Base-by-base conservation (phyloP, 2,797 vertebrate genomes). In the Alectoris magna region DNA sequence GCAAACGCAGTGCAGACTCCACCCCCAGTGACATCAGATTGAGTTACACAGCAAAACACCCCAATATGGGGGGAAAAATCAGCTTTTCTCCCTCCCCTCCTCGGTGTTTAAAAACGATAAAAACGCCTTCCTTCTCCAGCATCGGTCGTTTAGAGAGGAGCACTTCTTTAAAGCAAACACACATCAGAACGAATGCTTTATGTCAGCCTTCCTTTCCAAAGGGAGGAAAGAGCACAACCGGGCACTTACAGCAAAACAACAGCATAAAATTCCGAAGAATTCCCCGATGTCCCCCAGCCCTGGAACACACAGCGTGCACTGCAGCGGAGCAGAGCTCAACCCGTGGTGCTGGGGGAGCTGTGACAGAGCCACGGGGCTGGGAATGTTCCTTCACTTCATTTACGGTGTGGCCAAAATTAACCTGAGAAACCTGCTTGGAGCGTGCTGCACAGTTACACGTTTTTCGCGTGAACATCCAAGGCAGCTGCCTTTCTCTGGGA, bases 11-110 rank as follows among this genome's bases (percentile, higher is more conserved):
- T 1, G 0, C 63, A 95, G 94, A 95, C 97, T 96, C 95, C 97
- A 88, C 96, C 96, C 95, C 91, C 93, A 36, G 75, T 97, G 96
- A 97, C 96, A 97, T 96, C 96, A 97, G 90, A 94, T 88, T 94
- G 95, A 97, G 96, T 97, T 97, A 94, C 91, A 91, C 79, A 94
- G 90, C 91, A 91, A 95, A 96, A 94, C 82, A 95, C 91, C 63
- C 91, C 96, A 96, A 95, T 94, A 72, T 90, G 86, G 85, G 48
- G 41, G 3, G 15, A 76, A 17, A 41, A 41, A 73, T 36, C 72
- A 51, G n/a, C 62, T 89, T 91, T 87, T 84, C 75, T 87, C 69
- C 87, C 82, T 94, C 84, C 84, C 84, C 67, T 93, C 29, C 88
- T 72, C n/a, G 64, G 75, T 87, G 75, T 87, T 94, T 82, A 66